Base-by-base conservation (phyloP, 2,888 invertebrate genomes). In the Xestia rhomboidea region DNA sequence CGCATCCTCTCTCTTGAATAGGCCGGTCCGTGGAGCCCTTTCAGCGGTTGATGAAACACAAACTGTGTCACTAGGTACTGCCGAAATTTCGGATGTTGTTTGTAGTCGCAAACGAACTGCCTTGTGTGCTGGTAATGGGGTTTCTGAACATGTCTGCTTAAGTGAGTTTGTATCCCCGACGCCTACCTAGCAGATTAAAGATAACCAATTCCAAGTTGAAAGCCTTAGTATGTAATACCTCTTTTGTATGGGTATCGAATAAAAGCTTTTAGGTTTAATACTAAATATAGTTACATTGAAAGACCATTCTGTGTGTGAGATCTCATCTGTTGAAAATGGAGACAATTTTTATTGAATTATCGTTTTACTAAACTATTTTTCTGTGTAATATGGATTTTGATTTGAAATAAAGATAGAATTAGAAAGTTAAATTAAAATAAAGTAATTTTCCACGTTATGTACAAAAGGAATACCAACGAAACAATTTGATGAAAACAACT, bases 31-130 rank as follows among this genome's bases (percentile, higher is more conserved):
- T 89, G 84, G 82, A 84, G 88, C 90, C 91, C 93, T 94, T 95
- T 95, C 94, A 95, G 90, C 86, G 89, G 92, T 93, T 94, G 95
- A 96, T 96, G 96, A 93, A 96, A 95, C 93, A 95, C 95, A 96
- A 96, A 96, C 95, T 95, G 92, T 95, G 96, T 94, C 95, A 95
- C 91, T 90, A 86, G 93, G 91, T 88, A 91, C 91, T 91, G 92
- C 94, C 95, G 90, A 95, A 96, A 95, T 95, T 95, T 93, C 88
- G 86, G 90, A 84, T 90, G 87, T 84, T 94, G 94, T 95, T 94
- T 94, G 93, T 92, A 90, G 89, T 91, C 87, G 87, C 92, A 93
- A 94, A 93, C 92, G 93, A 93, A 91, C 93, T 88, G 88, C 91
- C 93, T 93, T 93, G 92, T 93, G 84, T 87, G 85, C 73, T 79